A percentile compares a stretch with the other conserved stretches of the same genome.
Evolutionary conservation across 2,113 vertebrate species (phyloP).

Genomic region (Actenoides lindsayi): DNA sequence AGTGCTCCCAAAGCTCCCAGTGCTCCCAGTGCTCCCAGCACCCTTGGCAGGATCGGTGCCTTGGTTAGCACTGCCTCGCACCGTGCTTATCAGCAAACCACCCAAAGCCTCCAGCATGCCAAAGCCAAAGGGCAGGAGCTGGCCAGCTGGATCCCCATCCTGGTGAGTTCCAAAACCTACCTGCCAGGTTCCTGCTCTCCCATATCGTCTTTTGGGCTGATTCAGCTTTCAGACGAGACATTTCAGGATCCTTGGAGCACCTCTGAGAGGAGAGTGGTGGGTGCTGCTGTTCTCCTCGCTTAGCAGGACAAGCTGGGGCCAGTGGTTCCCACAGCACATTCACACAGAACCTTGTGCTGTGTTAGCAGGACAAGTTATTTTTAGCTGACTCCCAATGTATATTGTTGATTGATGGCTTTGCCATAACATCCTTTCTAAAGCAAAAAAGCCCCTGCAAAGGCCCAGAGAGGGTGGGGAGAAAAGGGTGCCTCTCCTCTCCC

Average conservation of each 20-base stretch:
- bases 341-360: background rate
- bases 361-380: slow-evolving; percentile 33
- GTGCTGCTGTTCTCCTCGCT: rapidly evolving
- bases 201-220: background rate
- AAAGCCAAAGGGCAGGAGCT: slow-evolving; percentile 71
- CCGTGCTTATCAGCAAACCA: slow-evolving; percentile 68
- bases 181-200: background rate
- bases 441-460: background rate
- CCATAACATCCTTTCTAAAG: slow-evolving; percentile 32
- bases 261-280: background rate
- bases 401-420: slow-evolving; percentile 45
- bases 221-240: background rate
- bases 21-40: slow-evolving; percentile 3
- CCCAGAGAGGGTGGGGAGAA: background rate
- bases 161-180: slow-evolving; percentile 68
- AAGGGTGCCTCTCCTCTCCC: background rate
- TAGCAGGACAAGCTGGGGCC: background rate
- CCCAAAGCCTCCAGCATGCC: slow-evolving; percentile 58
- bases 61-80: slow-evolving; percentile 67
- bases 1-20: background rate
- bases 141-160: slow-evolving; percentile 69
- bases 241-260: background rate
- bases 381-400: slow-evolving; percentile 22
- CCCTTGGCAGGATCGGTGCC: slow-evolving; percentile 45
- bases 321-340: background rate